Evolutionary conservation across 2,113 vertebrate genomes (phyloP).

Genomic region (Sterna hirundo): DNA sequence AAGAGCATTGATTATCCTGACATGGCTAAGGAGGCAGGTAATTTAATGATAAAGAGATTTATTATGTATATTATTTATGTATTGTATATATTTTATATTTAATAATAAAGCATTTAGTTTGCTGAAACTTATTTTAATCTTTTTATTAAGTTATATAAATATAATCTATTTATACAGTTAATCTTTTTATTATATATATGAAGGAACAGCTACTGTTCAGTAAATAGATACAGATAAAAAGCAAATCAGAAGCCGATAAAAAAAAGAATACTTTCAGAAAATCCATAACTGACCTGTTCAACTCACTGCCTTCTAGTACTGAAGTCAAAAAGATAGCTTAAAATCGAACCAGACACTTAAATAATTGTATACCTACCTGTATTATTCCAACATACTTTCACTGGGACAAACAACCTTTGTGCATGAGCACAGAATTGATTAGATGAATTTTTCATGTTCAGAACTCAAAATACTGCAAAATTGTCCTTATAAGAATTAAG

Average conservation of each 20-base stretch:
- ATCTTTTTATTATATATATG: not conserved
- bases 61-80: not conserved
- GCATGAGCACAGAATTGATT: not conserved
- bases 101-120: not conserved
- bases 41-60: not conserved
- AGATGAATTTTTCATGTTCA: not conserved
- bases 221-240: not conserved
- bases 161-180: not conserved
- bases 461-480: not conserved
- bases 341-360: not conserved
- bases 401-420: not conserved
- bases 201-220: not conserved
- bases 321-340: not conserved
- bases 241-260: not conserved
- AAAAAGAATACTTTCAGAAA: not conserved
- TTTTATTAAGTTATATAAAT: too few relatives aligned
- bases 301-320: not conserved
- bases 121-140: not conserved
- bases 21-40: conserved; percentile 95
- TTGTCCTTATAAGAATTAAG: not conserved
- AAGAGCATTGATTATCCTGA: conserved; percentile 87
- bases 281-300: not conserved
- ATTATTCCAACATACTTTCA: not conserved
- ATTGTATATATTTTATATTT: not conserved
- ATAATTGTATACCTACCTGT: not conserved